Evolutionary conservation across 2,888 invertebrate species (phyloP), one percentile per base, ranked within the genome.

Genomic region (Piscicola geometra): DNA sequence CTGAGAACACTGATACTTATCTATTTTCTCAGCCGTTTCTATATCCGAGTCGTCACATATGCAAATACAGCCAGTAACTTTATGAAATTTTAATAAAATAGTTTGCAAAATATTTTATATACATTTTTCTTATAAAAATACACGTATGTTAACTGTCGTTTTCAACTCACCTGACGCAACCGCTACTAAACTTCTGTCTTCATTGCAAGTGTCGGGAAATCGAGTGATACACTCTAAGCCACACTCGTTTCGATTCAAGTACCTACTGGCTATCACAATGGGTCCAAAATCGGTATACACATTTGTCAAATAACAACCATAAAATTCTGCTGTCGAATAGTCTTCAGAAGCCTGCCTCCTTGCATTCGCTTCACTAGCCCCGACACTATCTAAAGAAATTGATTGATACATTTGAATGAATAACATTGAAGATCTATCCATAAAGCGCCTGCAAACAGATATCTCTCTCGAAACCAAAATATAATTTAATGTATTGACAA

Each of bases 141-240:
- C 15, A 56, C 21, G 60, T 3, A 56, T n/a, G n/a, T n/a, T 3
- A 56, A n/a, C n/a, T n/a, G n/a, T n/a, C n/a, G n/a, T n/a, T n/a
- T n/a, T n/a, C n/a, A n/a, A n/a, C n/a, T n/a, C n/a, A 56, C 60
- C n/a, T 56, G 60, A 56, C 9, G 60, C 60, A 56, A 56, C 25
- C n/a, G 15, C 60, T 18, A 56, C 60, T n/a, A 56, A n/a, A 25
- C 15, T 56, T 18, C 60, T 18, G 25, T 56, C 60, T 3, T 21
- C n/a, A 25, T 18, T 3, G n/a, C 60, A 56, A 56, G 9, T 9
- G 12, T 56, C 60, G 3, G 25, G n/a, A n/a, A 15, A 56, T 3
- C n/a, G 5, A 25, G 25, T 15, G 5, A 3, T 5, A n/a, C 60
- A 56, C 9, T 15, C 5, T 21, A 5, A 25, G 60, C n/a, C 60